These are phyloP conservation scores for Columba livia DNA, from an alignment of 2,113 vertebrate genomes.

Conservation along the genomic window DNA sequence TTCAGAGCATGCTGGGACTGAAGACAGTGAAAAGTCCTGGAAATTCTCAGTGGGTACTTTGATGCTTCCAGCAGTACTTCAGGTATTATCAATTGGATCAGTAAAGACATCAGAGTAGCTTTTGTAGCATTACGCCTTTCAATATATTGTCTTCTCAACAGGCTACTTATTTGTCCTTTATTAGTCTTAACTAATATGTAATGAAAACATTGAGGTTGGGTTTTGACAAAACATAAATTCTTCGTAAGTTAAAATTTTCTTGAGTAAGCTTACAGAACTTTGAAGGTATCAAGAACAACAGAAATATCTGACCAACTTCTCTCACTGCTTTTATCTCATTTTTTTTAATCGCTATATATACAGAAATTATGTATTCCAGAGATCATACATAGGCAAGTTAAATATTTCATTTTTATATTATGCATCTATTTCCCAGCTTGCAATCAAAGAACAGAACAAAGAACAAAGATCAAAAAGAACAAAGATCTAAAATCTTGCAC, in stretches of 20 bases:
- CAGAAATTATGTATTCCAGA: neutral
- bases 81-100: neutral
- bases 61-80: neutral
- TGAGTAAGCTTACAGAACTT: neutral
- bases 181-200: neutral
- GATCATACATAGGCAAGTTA: rapidly evolving
- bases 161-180: neutral
- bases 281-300: neutral
- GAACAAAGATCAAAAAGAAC: neutral
- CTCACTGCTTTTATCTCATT: neutral
- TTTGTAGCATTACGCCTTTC: neutral
- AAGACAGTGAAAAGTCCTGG: neutral
- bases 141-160: neutral
- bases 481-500: neutral
- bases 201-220: neutral
- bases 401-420: neutral
- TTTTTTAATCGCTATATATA: neutral
- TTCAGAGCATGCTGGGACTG: neutral
- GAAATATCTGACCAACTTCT: neutral
- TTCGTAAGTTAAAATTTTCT: neutral
- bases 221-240: neutral
- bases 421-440: neutral
- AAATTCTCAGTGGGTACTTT: neutral
- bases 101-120: neutral
- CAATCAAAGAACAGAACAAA: neutral